Evolutionary conservation across 2,113 vertebrate species (phyloP).

Genomic region (Nematolebias whitei): DNA sequence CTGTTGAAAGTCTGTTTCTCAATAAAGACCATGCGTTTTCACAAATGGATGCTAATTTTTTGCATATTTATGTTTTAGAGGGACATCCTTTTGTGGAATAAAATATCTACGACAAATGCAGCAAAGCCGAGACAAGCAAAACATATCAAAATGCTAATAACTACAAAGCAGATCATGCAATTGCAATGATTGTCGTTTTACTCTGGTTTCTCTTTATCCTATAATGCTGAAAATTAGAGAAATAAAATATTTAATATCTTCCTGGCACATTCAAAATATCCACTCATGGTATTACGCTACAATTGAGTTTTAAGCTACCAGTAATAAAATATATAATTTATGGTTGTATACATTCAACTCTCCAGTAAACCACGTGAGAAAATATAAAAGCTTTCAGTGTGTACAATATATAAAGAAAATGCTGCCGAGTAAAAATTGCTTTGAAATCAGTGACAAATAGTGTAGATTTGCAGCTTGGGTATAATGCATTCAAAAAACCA

Average conservation of each 20-base stretch:
- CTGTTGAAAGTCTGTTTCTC: not conserved
- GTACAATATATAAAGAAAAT: constrained; percentile 27
- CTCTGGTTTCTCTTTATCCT: constrained; percentile 37
- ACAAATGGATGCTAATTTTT: too few relatives aligned
- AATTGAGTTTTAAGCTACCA: constrained; percentile 5
- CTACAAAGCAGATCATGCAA: constrained; percentile 22
- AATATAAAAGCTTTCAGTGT: constrained; percentile 43
- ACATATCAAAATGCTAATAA: constrained; percentile 1
- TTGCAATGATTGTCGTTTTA: constrained; percentile 15
- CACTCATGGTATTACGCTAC: constrained; percentile 55
- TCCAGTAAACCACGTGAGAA: constrained; percentile 29
- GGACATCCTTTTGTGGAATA: too few relatives aligned
- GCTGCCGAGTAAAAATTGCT: constrained; percentile 35
- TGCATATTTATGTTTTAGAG: too few relatives aligned
- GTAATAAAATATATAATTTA: constrained; percentile 19
- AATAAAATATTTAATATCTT: constrained; percentile 17
- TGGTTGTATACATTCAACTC: constrained; percentile 14
- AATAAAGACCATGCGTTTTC: too few relatives aligned
- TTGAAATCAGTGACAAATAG: constrained; percentile 48
- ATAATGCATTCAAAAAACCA: constrained; percentile 30
- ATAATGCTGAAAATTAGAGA: constrained; percentile 18
- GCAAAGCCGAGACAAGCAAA: not conserved
- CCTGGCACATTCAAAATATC: constrained; percentile 36
- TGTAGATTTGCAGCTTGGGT: constrained; percentile 48
- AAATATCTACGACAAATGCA: too few relatives aligned